Evolutionary conservation across 30 jellyfish, hydroid and myxozoan genomes (phyloP).

Genomic region (Rhopilema esculentum): DNA sequence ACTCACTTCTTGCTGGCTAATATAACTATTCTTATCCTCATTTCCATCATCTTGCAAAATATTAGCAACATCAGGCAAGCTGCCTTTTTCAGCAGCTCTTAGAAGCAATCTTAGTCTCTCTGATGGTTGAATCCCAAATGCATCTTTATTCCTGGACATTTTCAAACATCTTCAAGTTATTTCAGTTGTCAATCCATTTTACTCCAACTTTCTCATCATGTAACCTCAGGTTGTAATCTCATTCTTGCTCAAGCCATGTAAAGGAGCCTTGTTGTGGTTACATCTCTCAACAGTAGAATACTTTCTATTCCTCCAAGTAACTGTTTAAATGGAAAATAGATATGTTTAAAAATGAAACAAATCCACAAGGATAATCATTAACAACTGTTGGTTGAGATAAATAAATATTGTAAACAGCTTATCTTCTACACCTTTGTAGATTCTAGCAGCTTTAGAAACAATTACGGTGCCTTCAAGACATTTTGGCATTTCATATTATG

Average conservation of each 20-base stretch:
- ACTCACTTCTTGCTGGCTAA: conserved; percentile 51
- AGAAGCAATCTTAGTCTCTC: conserved; percentile 44
- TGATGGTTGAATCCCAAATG: conserved; percentile 71
- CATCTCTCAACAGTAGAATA: too few species aligned
- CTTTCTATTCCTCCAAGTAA: neutral
- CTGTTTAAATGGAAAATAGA: neutral
- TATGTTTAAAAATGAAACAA: too few species aligned
- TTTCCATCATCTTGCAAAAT: conserved; percentile 21
- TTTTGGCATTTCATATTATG: too few species aligned
- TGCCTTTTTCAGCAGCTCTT: conserved; percentile 67
- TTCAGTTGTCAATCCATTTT: neutral
- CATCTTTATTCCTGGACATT: conserved; percentile 63
- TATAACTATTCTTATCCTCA: conserved; percentile 14
- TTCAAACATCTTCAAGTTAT: neutral
- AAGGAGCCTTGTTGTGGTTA: neutral
- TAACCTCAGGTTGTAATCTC: neutral
- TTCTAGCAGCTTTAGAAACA: too few species aligned
- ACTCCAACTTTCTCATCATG: neutral
- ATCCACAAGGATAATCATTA: too few species aligned
- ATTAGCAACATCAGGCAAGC: conserved; percentile 28
- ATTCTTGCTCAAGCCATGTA: neutral
- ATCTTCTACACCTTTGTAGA: too few species aligned
- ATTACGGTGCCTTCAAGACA: too few species aligned
- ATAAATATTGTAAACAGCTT: too few species aligned
- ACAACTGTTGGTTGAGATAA: too few species aligned